Base-by-base conservation (phyloP, 2,113 vertebrate genomes). In the Ia io region DNA sequence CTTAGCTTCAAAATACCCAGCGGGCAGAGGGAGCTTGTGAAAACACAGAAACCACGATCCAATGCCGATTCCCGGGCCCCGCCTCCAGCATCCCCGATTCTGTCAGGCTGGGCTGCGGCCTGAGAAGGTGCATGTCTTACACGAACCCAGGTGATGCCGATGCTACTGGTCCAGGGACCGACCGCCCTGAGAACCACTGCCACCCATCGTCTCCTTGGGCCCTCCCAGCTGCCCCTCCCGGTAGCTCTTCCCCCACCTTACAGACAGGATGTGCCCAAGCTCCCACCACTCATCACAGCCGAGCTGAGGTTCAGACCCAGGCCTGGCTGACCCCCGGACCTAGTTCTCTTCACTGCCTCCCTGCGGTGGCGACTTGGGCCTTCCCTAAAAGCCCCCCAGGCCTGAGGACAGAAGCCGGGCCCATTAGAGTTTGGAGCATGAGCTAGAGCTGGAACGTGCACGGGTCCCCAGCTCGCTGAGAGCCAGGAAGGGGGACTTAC, bases 401-500 rank as follows among this genome's bases (percentile, higher is more conserved):
- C 74, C 56, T 9, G 37, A 61, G 59, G 61, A 71, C 79, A 78
- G 65, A 70, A 4, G 17, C 49, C 0, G 5, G 9, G 35, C 76
- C 80, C 32, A 0, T 37, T n/a, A 30, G 85, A 20, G 25, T 40
- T 22, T 49, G 70, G 40, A 65, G 42, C 51, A 0, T 17, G 35
- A 88, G 25, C 47, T 74, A 8, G 25, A 23, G 63, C 51, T n/a
- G n/a, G 37, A 56, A 84, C 30, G 13, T 0, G 4, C 5, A 2
- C n/a, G 4, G 1, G 14, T 14, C 61, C 47, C n/a, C 84, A 40
- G 22, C 76, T 25, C n/a, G n/a, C 70, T 0, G 0, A 23, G 88
- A 14, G n/a, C 84, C 0, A 0, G 10, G 20, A 63, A 71, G 22
- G 32, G 23, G 40, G 3, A 11, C 51, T 30, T 14, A 9, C 0